Evolutionary conservation across 1,140 invertebrate genomes (phyloP).

Genomic region (Myzus persicae): DNA sequence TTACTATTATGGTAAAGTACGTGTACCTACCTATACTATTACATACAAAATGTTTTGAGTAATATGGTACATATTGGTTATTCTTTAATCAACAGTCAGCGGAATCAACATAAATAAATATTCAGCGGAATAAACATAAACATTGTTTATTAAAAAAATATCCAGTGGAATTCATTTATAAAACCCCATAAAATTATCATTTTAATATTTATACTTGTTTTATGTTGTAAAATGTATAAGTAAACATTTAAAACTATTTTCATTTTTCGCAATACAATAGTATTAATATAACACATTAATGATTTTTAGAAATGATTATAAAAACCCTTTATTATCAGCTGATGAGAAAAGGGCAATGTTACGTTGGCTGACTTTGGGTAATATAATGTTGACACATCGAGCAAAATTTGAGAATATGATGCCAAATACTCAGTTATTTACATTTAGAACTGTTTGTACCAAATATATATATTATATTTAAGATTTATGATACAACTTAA

Average conservation of each 20-base stretch:
- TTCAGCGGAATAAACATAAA: too few relatives aligned
- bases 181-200: neutral
- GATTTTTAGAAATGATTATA: constrained; percentile 12
- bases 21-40: too few relatives aligned
- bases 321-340: neutral
- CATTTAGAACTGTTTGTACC: neutral
- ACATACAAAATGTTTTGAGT: too few relatives aligned
- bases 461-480: neutral
- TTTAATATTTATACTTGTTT: too few relatives aligned
- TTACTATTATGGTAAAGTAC: too few relatives aligned
- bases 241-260: too few relatives aligned
- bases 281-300: neutral
- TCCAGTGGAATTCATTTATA: too few relatives aligned
- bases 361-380: neutral
- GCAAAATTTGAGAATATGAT: neutral
- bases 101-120: too few relatives aligned
- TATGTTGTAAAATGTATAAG: too few relatives aligned
- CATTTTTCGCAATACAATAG: neutral
- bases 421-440: neutral
- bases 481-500: neutral
- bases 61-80: neutral
- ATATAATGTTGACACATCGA: neutral
- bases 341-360: constrained; percentile 13
- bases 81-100: too few relatives aligned
- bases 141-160: too few relatives aligned